Evolutionary conservation across 1,140 invertebrate genomes (phyloP).

Genomic region (Procambarus clarkii): DNA sequence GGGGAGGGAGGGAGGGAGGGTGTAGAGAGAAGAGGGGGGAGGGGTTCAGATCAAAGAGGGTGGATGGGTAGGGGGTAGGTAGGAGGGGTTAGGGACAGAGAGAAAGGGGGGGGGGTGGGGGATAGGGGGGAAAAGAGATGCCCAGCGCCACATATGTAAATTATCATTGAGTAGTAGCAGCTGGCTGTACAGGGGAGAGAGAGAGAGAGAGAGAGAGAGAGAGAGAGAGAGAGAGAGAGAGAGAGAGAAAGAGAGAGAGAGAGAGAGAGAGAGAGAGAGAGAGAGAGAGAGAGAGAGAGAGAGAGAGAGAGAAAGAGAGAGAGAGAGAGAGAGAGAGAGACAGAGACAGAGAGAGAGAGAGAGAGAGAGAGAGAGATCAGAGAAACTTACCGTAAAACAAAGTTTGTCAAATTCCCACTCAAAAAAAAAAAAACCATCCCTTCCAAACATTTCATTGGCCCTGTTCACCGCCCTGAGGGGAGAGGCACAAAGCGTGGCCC

Average conservation of each 20-base stretch:
- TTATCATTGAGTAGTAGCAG: no score
- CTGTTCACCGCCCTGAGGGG: neutral
- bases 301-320: neutral
- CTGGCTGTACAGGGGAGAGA: neutral
- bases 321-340: neutral
- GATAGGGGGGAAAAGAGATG: neutral
- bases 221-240: neutral
- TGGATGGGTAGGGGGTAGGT: neutral
- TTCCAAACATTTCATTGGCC: neutral
- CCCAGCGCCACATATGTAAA: no score
- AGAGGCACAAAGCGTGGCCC: neutral
- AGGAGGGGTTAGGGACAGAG: neutral
- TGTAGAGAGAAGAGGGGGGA: neutral
- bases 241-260: neutral
- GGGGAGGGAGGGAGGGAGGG: neutral
- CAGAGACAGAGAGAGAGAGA: neutral
- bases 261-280: no score
- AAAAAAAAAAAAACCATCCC: no score
- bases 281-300: neutral
- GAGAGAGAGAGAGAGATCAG: no score
- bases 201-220: slow-evolving; percentile 2
- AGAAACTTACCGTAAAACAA: no score
- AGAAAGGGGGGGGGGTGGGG: neutral
- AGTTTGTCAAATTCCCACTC: no score
- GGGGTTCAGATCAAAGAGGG: neutral